Evolutionary conservation across 2,888 invertebrate species (phyloP), one percentile per base, ranked within the genome.

Genomic region (Oligia latruncula): DNA sequence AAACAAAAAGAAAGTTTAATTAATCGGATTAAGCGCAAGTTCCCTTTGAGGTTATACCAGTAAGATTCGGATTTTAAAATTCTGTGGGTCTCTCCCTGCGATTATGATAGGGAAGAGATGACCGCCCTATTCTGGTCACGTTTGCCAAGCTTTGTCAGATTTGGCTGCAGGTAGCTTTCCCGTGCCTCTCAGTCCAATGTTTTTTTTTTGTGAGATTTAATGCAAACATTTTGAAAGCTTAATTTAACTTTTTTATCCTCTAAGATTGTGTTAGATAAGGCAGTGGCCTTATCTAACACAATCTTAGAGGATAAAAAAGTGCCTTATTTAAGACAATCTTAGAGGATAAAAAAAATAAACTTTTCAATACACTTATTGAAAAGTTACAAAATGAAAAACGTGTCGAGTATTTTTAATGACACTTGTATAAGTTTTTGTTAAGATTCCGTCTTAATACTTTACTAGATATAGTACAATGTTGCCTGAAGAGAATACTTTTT

Each of bases 71-170:
- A 89, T 91, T 94, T 96, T 95, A 91, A 93, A 94, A 96, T 96
- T 96, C 96, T 89, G 91, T 88, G 83, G 90, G 91, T 92, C 92
- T 89, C 83, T 92, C 90, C 88, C 91, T 89, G 88, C 92, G 93
- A 94, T 95, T 95, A 95, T 94, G 93, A 94, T 95, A 94, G 92
- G 92, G 91, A 91, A 90, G 91, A 91, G 88, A 87, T 92, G 92
- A 92, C 93, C 91, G 86, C 80, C 73, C 80, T 81, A 96, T 95
- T 95, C 95, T 82, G 77, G 92, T 95, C 96, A 96, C 96, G 96
- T 95, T 85, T 87, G 84, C 90, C 89, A 91, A 93, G 92, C 93
- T 93, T 93, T 94, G 93, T 94, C 93, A 95, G 94, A 95, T 95
- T 94, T 93, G 92, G 93, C 91, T 89, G 90, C 92, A 93, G 92